Conservation (phyloP, 2,113 vertebrate genomes). For the Menura novaehollandiae region DNA sequence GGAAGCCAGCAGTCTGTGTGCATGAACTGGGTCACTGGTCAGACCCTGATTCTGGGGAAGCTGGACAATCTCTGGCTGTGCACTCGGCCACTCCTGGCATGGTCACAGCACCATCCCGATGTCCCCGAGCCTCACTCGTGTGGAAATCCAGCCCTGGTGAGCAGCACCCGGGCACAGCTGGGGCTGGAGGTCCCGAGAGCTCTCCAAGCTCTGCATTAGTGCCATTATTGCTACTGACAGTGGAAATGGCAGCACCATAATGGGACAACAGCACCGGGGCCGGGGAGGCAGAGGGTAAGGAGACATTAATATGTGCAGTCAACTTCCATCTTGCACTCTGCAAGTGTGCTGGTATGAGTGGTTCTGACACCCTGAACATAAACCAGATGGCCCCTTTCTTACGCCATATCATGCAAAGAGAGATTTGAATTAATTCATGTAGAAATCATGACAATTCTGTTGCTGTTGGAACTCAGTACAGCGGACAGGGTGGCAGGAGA, state of each 20-base stretch:
- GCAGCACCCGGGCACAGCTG: not conserved
- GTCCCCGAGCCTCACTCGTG: fast-evolving
- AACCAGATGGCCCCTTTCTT: slow-evolving; percentile 70
- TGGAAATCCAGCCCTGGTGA: not conserved
- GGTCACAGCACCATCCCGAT: fast-evolving
- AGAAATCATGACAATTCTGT: slow-evolving; percentile 59
- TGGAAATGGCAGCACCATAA: not conserved
- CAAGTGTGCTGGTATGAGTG: slow-evolving; percentile 56
- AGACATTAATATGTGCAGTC: slow-evolving; percentile 54
- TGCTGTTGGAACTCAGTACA: slow-evolving; percentile 50
- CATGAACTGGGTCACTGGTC: not conserved
- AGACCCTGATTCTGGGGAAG: not conserved
- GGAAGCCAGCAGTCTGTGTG: not conserved
- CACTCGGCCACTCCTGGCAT: not conserved
- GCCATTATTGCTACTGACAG: not conserved
- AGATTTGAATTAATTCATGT: slow-evolving; percentile 65
- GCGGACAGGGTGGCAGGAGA: slow-evolving; percentile 55
- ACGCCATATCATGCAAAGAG: slow-evolving; percentile 60
- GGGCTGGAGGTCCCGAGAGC: not conserved
- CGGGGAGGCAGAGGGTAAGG: slow-evolving; percentile 42
- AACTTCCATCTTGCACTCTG: slow-evolving; percentile 22
- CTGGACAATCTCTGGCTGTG: no score
- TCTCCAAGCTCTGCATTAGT: not conserved
- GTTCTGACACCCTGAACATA: slow-evolving; percentile 67
- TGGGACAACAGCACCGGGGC: slow-evolving; percentile 27